Evolutionary conservation across 2,113 vertebrate species (phyloP).

Genomic region (Burhinus bistriatus): DNA sequence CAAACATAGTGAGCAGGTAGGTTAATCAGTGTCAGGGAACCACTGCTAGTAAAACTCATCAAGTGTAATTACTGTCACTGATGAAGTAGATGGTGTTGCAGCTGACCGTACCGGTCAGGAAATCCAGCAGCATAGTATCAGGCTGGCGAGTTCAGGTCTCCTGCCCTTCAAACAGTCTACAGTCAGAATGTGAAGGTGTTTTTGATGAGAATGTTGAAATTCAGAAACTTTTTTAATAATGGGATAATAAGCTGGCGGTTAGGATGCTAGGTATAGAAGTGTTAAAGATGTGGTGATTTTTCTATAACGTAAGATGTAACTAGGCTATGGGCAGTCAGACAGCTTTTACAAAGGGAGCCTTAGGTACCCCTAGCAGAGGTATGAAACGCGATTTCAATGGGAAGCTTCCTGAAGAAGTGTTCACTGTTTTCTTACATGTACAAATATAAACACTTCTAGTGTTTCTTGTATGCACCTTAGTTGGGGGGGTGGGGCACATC

Average conservation of each 20-base stretch:
- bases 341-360: not conserved
- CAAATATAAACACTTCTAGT: not conserved
- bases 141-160: not conserved
- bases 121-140: not conserved
- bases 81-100: not conserved
- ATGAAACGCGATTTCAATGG: not conserved
- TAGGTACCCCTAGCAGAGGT: not conserved
- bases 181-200: not conserved
- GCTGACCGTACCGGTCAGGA: not conserved
- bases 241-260: not conserved
- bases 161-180: not conserved
- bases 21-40: constrained; percentile 22
- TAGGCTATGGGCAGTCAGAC: not conserved
- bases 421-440: not conserved
- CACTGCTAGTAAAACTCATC: not conserved
- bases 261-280: not conserved
- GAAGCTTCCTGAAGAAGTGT: not conserved
- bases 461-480: not conserved
- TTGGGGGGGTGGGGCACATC: rapidly evolving
- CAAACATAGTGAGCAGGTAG: not conserved
- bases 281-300: not conserved
- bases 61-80: constrained; percentile 1
- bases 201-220: not conserved
- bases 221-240: not conserved
- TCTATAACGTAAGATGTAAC: not conserved